Percentiles rank a stretch among this genome's conserved stretches.
phyloP scores from a whole-genome alignment of 2,113 vertebrate genomes.

The Riparia riparia region DNA sequence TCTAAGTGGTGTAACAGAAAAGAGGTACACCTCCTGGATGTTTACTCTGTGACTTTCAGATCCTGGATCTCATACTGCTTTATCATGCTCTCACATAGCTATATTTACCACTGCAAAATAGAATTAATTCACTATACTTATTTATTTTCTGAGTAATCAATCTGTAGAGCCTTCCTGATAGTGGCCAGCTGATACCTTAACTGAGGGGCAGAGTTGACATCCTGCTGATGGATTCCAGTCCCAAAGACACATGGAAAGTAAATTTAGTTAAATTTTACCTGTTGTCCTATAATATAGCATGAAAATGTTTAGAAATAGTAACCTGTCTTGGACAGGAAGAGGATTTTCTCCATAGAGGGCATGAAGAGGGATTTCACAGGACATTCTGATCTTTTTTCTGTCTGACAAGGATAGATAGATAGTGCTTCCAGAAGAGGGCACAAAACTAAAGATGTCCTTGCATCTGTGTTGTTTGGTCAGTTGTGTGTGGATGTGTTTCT shows the following conservation, averaged over 20 bases:
- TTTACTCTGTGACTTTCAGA: neutral
- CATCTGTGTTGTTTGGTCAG: neutral
- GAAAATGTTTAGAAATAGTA: neutral
- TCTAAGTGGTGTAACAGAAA: neutral
- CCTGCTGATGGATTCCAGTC: neutral
- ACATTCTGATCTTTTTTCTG: neutral
- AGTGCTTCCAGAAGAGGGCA: neutral
- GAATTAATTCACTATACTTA: neutral
- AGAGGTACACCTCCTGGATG: neutral
- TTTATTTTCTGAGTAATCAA: neutral
- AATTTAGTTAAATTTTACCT: neutral
- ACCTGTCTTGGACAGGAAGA: neutral
- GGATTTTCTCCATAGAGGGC: neutral
- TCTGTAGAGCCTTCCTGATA: neutral
- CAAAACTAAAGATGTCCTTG: neutral
- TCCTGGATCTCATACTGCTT: neutral
- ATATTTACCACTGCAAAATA: neutral
- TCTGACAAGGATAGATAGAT: neutral
- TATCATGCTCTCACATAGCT: neutral
- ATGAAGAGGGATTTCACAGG: neutral
- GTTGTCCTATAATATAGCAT: neutral
- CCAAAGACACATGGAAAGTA: neutral
- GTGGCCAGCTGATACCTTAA: neutral
- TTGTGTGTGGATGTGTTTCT: neutral
- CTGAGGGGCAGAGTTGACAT: neutral